phyloP scores from a whole-genome alignment of 2,888 invertebrate species.

The Baronia brevicornis region DNA sequence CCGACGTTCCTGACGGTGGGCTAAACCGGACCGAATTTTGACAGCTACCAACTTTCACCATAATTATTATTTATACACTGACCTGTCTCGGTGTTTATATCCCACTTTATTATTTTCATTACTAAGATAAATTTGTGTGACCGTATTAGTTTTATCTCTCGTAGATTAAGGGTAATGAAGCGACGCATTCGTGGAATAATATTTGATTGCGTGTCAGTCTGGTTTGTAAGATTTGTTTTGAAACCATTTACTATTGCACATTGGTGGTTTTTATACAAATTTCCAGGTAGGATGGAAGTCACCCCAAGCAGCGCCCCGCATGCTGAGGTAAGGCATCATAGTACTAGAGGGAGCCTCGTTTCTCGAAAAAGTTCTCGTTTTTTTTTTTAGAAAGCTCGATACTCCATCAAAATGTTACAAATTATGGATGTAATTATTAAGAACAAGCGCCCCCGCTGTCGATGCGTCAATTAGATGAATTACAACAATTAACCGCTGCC shows the following conservation, averaged over 20 bases:
- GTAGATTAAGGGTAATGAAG: conserved; percentile 20
- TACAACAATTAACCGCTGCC: conserved; percentile 37
- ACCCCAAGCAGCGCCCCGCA: too few species aligned
- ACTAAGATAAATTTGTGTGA: conserved; percentile 19
- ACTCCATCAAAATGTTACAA: too few species aligned
- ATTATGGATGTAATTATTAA: too few species aligned
- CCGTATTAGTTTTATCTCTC: conserved; percentile 22
- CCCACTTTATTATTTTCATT: conserved; percentile 35
- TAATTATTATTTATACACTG: conserved; percentile 66
- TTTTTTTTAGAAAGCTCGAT: too few species aligned
- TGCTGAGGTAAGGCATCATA: too few species aligned
- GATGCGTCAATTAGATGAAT: conserved; percentile 45
- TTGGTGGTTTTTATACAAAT: too few species aligned
- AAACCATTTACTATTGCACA: too few species aligned
- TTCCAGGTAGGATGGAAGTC: too few species aligned
- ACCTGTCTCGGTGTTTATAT: conserved; percentile 26
- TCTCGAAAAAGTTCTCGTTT: too few species aligned
- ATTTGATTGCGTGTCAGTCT: conserved; percentile 2
- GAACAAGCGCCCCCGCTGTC: conserved; percentile 21
- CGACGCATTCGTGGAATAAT: conserved; percentile 10
- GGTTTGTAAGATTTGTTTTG: conserved; percentile 1
- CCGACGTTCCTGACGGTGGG: conserved; percentile 27
- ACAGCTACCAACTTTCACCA: conserved; percentile 60
- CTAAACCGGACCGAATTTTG: conserved; percentile 34
- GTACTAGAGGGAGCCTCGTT: too few species aligned